Conservation (phyloP, 2,113 vertebrate genomes). For the Otis tarda region DNA sequence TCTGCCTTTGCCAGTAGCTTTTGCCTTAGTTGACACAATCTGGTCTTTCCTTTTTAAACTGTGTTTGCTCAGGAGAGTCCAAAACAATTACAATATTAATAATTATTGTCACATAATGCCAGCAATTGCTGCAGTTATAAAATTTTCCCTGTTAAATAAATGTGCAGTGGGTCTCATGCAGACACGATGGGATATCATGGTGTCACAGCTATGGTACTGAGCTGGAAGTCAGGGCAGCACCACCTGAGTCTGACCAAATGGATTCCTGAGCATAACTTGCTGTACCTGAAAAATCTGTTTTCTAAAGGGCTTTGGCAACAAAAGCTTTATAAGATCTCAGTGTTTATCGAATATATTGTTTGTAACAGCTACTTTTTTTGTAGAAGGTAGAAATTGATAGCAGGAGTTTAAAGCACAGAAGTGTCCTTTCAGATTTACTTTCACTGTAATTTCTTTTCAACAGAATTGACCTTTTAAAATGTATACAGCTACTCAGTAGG, state of each 20-base stretch:
- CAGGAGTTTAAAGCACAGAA: neutral
- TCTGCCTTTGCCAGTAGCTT: neutral
- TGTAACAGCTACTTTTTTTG: neutral
- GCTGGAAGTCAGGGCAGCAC: neutral
- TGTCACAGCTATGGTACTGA: neutral
- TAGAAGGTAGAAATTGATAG: neutral
- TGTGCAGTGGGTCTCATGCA: neutral
- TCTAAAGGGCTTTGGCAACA: neutral
- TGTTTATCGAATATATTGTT: neutral
- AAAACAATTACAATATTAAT: neutral
- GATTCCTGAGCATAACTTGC: neutral
- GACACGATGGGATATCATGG: accelerated
- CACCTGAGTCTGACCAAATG: neutral
- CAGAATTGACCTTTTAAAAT: neutral
- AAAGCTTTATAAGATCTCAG: neutral
- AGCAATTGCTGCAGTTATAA: neutral
- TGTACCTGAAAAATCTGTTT: neutral
- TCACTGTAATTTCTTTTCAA: neutral
- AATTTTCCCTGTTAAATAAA: neutral
- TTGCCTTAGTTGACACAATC: neutral
- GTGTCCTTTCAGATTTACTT: neutral
- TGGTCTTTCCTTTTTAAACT: neutral
- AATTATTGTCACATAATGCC: neutral
- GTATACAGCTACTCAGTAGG: neutral
- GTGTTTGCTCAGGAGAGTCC: neutral